Percentiles rank a stretch among this genome's conserved stretches.
Evolutionary conservation across 2,888 invertebrate species (phyloP).

Genomic region (Xanthorhoe designata): DNA sequence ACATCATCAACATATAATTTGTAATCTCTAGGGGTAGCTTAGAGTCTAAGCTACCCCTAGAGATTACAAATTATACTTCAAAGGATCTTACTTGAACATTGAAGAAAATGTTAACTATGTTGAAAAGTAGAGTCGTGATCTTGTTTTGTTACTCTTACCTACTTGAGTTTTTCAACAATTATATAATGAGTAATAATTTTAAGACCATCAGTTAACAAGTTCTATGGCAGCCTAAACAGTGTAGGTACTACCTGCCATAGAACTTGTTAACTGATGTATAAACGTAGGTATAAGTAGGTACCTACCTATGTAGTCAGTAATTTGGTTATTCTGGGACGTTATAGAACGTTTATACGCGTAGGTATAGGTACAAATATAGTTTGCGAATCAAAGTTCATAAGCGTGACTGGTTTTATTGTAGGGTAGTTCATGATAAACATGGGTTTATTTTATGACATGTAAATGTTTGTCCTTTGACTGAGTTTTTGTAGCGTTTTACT

Average conservation of each 20-base stretch:
- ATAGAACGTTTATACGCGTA: conserved; percentile 3
- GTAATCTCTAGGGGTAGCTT: too few species aligned
- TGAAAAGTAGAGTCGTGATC: too few species aligned
- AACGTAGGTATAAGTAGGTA: not conserved
- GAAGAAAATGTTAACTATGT: too few species aligned
- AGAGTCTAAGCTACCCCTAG: too few species aligned
- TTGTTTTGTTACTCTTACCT: too few species aligned
- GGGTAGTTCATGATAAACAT: not conserved
- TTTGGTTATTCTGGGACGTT: conserved; percentile 19
- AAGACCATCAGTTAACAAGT: not conserved
- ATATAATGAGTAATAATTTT: too few species aligned
- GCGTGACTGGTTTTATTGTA: conserved; percentile 1
- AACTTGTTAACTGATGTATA: not conserved
- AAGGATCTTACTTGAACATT: too few species aligned
- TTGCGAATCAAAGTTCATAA: conserved; percentile 23
- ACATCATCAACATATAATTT: not conserved
- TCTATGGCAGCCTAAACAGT: not conserved
- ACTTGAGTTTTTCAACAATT: too few species aligned
- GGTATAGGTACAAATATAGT: conserved; percentile 1
- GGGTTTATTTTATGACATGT: not conserved
- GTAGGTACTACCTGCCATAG: not conserved
- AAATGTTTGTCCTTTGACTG: not conserved
- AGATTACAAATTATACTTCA: too few species aligned
- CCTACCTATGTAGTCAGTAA: not conserved
- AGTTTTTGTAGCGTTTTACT: not conserved